Evolutionary conservation across 37 sponge, comb jelly and placozoan genomes (phyloP).

Genomic region (Chondrosia reniformis): DNA sequence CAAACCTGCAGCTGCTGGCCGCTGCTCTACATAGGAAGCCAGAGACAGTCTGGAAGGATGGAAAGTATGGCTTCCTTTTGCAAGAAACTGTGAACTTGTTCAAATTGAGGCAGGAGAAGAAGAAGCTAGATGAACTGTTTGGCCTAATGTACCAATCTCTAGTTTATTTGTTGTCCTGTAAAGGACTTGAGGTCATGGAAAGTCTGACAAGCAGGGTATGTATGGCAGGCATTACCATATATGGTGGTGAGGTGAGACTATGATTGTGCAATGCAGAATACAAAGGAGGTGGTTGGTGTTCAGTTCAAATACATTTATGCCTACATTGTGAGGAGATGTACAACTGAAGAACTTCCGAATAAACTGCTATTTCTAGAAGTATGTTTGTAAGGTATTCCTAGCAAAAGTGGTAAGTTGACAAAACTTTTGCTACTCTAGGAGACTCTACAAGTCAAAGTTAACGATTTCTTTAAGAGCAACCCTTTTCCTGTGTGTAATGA

Average conservation of each 20-base stretch:
- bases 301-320: constrained; percentile 61
- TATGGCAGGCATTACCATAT: too few species aligned
- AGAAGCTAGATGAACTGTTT: too few species aligned
- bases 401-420: not conserved
- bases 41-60: too few species aligned
- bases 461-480: constrained; percentile 16
- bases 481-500: constrained; percentile 17
- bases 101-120: too few species aligned
- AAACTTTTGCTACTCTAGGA: not conserved
- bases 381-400: not conserved
- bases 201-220: too few species aligned
- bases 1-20: too few species aligned
- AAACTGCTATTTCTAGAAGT: constrained; percentile 17
- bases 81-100: too few species aligned
- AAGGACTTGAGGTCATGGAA: too few species aligned
- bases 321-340: constrained; percentile 43
- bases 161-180: not conserved
- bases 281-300: constrained; percentile 32
- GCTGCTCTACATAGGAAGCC: too few species aligned
- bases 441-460: not conserved
- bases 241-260: too few species aligned
- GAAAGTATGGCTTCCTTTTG: too few species aligned
- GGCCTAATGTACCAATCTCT: too few species aligned
- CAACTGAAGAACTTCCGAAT: not conserved
- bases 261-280: not conserved